phyloP scores from a whole-genome alignment of 1,140 invertebrate species.

The Dendroctonus ponderosae region DNA sequence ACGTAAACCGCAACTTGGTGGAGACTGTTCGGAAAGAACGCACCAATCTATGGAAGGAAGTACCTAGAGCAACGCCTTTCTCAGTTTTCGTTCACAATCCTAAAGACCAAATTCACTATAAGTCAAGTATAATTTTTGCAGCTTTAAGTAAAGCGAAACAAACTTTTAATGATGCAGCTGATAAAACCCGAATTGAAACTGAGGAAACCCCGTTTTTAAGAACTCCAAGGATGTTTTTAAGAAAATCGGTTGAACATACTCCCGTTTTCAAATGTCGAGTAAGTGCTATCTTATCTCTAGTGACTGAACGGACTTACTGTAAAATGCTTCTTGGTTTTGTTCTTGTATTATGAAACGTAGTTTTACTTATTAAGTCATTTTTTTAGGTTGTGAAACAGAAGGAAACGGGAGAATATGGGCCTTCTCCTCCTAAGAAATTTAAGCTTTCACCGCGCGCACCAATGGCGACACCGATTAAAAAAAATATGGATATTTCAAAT shows the following conservation, averaged over 20 bases:
- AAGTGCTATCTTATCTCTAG: neutral
- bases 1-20: constrained; percentile 39
- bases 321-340: no score
- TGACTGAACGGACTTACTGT: no score
- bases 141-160: constrained; percentile 43
- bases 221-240: constrained; percentile 32
- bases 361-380: neutral
- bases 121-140: constrained; percentile 44
- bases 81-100: constrained; percentile 46
- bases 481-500: neutral
- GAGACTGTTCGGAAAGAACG: constrained; percentile 40
- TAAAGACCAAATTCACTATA: constrained; percentile 43
- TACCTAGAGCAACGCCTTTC: constrained; percentile 39
- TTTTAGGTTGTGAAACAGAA: constrained; percentile 23
- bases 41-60: constrained; percentile 37
- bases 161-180: constrained; percentile 37
- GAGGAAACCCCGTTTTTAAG: constrained; percentile 47
- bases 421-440: constrained; percentile 37
- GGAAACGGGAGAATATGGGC: constrained; percentile 6
- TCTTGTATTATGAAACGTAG: no score
- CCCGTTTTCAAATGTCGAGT: constrained; percentile 9
- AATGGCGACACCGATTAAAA: constrained; percentile 11
- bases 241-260: neutral
- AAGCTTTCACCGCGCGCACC: constrained; percentile 33
- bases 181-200: constrained; percentile 25